Conservation (phyloP, 2,888 invertebrate genomes). For the Branchipolynoe longqiensis region DNA sequence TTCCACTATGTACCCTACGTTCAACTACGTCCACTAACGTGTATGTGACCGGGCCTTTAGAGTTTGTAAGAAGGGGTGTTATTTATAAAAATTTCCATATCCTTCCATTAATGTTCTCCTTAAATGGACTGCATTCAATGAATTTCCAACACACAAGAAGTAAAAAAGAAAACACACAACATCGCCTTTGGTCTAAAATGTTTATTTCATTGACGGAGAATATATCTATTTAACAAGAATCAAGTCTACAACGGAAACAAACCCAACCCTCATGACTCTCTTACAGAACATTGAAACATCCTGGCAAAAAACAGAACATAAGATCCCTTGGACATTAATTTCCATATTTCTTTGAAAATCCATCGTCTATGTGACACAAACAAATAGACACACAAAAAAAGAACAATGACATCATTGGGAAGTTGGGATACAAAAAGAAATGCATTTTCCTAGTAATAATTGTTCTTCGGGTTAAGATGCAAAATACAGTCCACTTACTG, state of each 20-base stretch:
- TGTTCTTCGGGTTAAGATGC: conserved; percentile 7
- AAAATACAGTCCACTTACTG: conserved; percentile 4
- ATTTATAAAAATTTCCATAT: too few relatives aligned
- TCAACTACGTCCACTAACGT: too few relatives aligned
- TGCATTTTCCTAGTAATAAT: conserved; percentile 36
- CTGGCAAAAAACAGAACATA: conserved; percentile 33
- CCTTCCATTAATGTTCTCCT: neutral
- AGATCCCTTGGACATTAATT: conserved; percentile 19
- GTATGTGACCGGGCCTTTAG: too few relatives aligned
- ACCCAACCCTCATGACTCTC: too few relatives aligned
- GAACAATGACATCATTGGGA: conserved; percentile 15
- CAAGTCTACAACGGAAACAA: conserved; percentile 41
- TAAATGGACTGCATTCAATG: neutral
- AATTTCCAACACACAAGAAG: neutral
- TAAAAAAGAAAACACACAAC: neutral
- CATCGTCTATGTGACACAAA: conserved; percentile 31
- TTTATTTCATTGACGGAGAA: conserved; percentile 42
- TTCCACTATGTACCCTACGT: too few relatives aligned
- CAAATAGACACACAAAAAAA: too few relatives aligned
- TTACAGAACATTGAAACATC: conserved; percentile 20
- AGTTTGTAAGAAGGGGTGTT: too few relatives aligned
- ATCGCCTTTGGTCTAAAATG: conserved; percentile 9
- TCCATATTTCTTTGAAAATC: conserved; percentile 28
- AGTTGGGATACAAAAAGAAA: conserved; percentile 42
- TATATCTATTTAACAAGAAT: conserved; percentile 41